Conservation (phyloP, 2,113 vertebrate genomes). For the Engystomops pustulosus region DNA sequence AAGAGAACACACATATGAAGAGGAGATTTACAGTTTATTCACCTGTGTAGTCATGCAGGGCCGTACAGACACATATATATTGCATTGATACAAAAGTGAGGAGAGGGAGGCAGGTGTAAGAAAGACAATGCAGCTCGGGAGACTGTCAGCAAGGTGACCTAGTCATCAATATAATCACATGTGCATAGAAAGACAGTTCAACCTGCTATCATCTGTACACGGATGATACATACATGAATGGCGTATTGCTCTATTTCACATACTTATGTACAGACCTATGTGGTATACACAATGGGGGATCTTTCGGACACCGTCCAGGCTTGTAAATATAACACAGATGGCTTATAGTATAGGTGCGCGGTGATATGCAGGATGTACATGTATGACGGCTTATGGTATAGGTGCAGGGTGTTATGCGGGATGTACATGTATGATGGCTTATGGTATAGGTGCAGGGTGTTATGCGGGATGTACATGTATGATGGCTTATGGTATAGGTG, state of each 20-base stretch:
- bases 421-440: too few relatives aligned
- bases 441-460: too few relatives aligned
- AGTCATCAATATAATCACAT: background rate
- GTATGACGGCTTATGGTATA: background rate
- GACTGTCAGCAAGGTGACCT: conserved; percentile 3
- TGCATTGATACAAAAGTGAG: conserved; percentile 35
- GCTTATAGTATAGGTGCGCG: background rate
- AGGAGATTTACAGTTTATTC: conserved; percentile 32
- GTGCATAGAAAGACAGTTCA: conserved; percentile 29
- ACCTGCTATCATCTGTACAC: background rate
- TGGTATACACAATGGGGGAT: background rate
- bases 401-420: background rate
- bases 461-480: too few relatives aligned
- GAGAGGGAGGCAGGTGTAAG: background rate
- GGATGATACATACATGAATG: conserved; percentile 7
- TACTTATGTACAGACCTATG: background rate
- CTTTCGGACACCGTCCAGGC: background rate
- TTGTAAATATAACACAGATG: background rate
- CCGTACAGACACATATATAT: conserved; percentile 28
- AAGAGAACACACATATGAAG: background rate
- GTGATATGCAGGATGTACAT: background rate
- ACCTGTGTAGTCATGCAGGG: conserved; percentile 16
- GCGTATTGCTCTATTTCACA: conserved; percentile 39
- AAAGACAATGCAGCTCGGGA: background rate
- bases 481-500: background rate